These are phyloP conservation scores for Todus mexicanus DNA, from an alignment of 2,797 vertebrate genomes.

Conservation along the genomic window DNA sequence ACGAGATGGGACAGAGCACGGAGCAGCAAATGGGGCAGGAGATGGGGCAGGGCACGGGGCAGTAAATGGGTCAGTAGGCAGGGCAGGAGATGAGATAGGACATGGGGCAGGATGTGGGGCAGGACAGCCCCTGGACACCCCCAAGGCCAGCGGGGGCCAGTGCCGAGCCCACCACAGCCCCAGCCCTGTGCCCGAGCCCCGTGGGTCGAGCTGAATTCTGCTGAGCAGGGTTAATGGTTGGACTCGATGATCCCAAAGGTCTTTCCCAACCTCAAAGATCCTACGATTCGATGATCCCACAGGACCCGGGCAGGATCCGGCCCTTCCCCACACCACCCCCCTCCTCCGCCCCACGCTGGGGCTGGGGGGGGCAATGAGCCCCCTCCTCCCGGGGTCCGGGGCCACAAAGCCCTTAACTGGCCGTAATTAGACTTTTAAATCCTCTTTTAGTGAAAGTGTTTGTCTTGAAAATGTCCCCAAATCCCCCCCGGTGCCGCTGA, in stretches of 20 bases:
- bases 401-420: not conserved
- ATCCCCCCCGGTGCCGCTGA: not conserved
- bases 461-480: conserved; percentile 71
- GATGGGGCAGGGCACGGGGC: not conserved
- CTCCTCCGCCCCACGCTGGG: not conserved
- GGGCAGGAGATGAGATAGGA: not conserved
- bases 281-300: no score
- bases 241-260: no score
- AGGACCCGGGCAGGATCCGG: not conserved
- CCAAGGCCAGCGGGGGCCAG: no score
- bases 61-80: not conserved
- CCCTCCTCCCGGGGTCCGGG: not conserved
- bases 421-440: conserved; percentile 63
- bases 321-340: no score
- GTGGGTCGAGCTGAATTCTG: no score
- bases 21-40: no score
- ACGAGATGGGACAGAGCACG: not conserved
- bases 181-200: not conserved
- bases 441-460: conserved; percentile 68
- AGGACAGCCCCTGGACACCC: not conserved
- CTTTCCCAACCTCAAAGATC: no score
- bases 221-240: no score
- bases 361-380: not conserved
- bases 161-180: not conserved
- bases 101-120: not conserved